Base-by-base conservation (phyloP, 2,888 invertebrate genomes). In the Meiosimyza platycephala region DNA sequence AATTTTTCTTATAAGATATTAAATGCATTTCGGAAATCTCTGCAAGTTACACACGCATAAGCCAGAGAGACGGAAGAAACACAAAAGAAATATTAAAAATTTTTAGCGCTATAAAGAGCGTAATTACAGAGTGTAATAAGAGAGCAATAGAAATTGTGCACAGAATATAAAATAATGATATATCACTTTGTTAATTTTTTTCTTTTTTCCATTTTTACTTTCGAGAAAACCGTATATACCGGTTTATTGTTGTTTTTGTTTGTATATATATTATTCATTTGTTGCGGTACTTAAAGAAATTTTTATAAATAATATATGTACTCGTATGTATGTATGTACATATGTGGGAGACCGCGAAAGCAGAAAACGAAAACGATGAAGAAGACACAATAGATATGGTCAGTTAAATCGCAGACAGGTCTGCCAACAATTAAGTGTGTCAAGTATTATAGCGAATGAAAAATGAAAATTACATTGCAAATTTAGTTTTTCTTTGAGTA, bases 361-460 rank as follows among this genome's bases (percentile, higher is more conserved):
- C 9, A 40, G 40, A 6, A 40, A 40, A 40, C 9, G 9, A 40
- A 11, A 12, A 54, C 6, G 55, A 7, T 55, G 11, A 15, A 55
- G 55, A 11, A 11, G 16, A 11, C 18, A 18, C 16, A 16, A 55
- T 22, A 12, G n/a, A 4, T 16, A 4, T 55, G 55, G 16, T 55
- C 18, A 55, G 55, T 3, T 7, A 55, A 55, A 6, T 18, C 55
- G 18, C 55, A 55, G 55, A 55, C 55, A 55, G 18, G 55, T 55
- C 55, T 55, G 55, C 55, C 55, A 55, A 55, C 15, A 18, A 18
- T 55, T 55, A 55, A 55, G 16, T 55, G 55, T 55, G 55, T 55
- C 55, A 55, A 55, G 55, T 40, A 9, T 40, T 40, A 40, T 40
- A 9, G 9, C 6, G 9, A 40, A 40, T 40, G 9, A 40, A 28